A percentile compares a stretch with the other conserved stretches of the same genome.
Evolutionary conservation across 1,140 invertebrate species (phyloP).

Genomic region (Mesaphorura yosii): DNA sequence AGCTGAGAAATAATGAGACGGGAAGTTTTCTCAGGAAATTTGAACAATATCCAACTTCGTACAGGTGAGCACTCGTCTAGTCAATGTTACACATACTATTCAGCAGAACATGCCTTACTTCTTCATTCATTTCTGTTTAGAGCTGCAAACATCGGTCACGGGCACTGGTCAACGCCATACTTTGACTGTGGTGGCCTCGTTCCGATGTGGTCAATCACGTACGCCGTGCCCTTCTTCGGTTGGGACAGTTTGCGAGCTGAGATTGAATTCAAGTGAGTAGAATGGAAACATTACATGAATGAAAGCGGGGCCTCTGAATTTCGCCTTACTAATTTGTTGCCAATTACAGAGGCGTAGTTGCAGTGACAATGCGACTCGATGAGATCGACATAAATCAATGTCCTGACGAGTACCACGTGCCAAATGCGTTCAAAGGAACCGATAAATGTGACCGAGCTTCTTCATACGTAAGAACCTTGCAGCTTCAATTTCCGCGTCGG

Average conservation of each 20-base stretch:
- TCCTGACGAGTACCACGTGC: slow-evolving; percentile 69
- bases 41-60: slow-evolving; percentile 80
- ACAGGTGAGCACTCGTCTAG: slow-evolving; percentile 44
- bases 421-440: slow-evolving; percentile 90
- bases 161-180: slow-evolving; percentile 84
- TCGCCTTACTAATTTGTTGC: slow-evolving; percentile 4
- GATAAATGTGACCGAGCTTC: slow-evolving; percentile 85
- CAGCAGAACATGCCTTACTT: not conserved
- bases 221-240: slow-evolving; percentile 92
- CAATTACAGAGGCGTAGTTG: slow-evolving; percentile 74
- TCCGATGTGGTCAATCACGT: slow-evolving; percentile 90
- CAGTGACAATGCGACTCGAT: slow-evolving; percentile 79
- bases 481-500: not conserved
- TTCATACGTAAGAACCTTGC: slow-evolving; percentile 74
- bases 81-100: not conserved
- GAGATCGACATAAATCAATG: slow-evolving; percentile 93
- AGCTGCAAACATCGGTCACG: slow-evolving; percentile 73
- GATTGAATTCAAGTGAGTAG: slow-evolving; percentile 84
- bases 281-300: not conserved
- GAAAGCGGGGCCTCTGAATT: not conserved
- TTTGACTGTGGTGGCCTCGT: slow-evolving; percentile 84
- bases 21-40: slow-evolving; percentile 69
- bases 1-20: slow-evolving; percentile 75
- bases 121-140: slow-evolving; percentile 37
- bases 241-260: slow-evolving; percentile 82